Conservation (phyloP, 2,888 invertebrate species). For the Oscheius myriophilus region DNA sequence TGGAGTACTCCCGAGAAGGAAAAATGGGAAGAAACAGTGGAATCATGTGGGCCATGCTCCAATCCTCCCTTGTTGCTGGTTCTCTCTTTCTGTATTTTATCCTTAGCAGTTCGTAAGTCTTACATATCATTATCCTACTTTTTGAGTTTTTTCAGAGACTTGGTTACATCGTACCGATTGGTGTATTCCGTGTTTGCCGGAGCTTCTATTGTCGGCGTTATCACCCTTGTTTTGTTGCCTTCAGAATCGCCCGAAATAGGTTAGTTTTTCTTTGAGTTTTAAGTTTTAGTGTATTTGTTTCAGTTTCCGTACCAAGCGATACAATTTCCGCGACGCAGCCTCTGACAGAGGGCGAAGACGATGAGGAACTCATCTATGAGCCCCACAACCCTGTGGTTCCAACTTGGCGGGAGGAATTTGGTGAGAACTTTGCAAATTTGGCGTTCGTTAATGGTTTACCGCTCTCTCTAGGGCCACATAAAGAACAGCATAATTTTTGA, state of each 20-base stretch:
- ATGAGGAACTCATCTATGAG: background rate
- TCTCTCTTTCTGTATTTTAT: constrained; percentile 33
- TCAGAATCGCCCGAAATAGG: constrained; percentile 12
- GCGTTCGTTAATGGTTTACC: too few relatives aligned
- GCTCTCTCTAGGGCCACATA: too few relatives aligned
- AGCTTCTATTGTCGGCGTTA: constrained; percentile 36
- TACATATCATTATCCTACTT: too few relatives aligned
- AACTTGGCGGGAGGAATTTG: background rate
- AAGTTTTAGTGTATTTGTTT: background rate
- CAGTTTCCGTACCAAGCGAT: constrained; percentile 5
- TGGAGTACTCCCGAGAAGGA: constrained; percentile 39
- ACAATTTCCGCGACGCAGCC: background rate
- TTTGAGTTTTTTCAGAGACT: constrained; percentile 36
- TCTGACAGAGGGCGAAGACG: background rate
- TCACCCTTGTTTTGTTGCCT: constrained; percentile 38
- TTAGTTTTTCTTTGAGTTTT: background rate
- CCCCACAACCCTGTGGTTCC: background rate
- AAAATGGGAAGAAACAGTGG: constrained; percentile 50
- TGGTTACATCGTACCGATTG: constrained; percentile 34
- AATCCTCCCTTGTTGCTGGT: constrained; percentile 46
- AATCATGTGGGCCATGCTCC: constrained; percentile 57
- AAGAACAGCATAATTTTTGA: too few relatives aligned
- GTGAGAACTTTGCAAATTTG: too few relatives aligned
- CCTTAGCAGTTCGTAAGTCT: constrained; percentile 21
- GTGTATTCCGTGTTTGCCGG: constrained; percentile 44